phyloP scores from a whole-genome alignment of 2,888 invertebrate species.

The Hirtodrosophila trivittata region DNA sequence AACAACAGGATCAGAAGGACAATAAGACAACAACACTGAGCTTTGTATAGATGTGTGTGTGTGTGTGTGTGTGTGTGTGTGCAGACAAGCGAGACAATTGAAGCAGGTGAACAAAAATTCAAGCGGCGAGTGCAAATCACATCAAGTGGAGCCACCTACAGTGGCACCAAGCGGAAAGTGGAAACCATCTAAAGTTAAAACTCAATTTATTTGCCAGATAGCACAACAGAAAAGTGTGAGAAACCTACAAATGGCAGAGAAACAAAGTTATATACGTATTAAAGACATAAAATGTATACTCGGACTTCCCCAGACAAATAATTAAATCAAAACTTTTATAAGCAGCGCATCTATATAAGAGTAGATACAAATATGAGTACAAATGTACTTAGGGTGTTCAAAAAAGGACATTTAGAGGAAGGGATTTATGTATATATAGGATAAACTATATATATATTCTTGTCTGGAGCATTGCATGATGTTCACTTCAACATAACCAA shows the following conservation, averaged over 20 bases:
- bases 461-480: too few relatives aligned
- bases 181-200: conserved; percentile 2
- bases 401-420: too few relatives aligned
- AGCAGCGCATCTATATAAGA: too few relatives aligned
- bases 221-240: too few relatives aligned
- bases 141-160: conserved; percentile 8
- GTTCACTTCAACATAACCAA: too few relatives aligned
- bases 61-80: conserved; percentile 42
- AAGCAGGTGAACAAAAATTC: conserved; percentile 36
- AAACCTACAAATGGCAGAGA: too few relatives aligned
- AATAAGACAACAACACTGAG: conserved; percentile 9
- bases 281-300: neutral
- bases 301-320: neutral
- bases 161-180: neutral
- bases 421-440: too few relatives aligned
- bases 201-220: too few relatives aligned
- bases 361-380: too few relatives aligned
- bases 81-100: conserved; percentile 46
- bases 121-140: conserved; percentile 14
- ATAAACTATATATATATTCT: too few relatives aligned
- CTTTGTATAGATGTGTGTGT: neutral
- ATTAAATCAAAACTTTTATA: neutral
- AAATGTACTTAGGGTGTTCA: too few relatives aligned
- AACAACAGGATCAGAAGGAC: conserved; percentile 19
- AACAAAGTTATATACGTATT: neutral